These are phyloP conservation scores for Podilymbus podiceps DNA, from an alignment of 2,113 vertebrate genomes.

Conservation along the genomic window DNA sequence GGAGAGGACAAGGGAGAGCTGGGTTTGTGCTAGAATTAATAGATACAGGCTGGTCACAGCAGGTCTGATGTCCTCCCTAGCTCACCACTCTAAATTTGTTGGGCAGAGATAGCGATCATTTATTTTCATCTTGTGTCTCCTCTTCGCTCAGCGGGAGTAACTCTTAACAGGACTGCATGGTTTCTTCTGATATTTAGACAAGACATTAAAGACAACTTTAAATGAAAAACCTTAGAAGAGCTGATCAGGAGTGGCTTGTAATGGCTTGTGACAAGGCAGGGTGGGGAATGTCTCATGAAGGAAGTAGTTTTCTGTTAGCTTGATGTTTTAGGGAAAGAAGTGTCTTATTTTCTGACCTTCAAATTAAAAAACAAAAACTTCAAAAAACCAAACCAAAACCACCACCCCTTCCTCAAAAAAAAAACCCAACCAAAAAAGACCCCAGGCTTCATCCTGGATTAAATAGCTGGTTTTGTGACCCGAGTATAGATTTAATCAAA, in stretches of 20 bases:
- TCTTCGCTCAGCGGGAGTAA: not conserved
- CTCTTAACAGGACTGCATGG: not conserved
- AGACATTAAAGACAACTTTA: not conserved
- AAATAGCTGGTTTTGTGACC: not conserved
- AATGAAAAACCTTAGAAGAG: not conserved
- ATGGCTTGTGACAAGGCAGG: not conserved
- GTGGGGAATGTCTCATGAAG: not conserved
- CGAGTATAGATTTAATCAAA: not conserved
- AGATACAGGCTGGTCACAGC: not conserved
- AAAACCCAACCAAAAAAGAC: too few species aligned
- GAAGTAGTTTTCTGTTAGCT: not conserved
- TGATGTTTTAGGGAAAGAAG: not conserved
- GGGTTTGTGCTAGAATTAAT: not conserved
- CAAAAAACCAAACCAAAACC: not conserved
- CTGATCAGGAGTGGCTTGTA: not conserved
- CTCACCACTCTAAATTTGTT: not conserved
- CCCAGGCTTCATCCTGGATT: not conserved
- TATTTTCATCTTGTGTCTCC: not conserved
- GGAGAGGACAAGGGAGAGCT: not conserved
- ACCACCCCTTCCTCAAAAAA: not conserved
- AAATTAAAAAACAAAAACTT: not conserved
- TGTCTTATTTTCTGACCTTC: not conserved
- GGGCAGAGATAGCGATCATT: not conserved
- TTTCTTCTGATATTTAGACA: not conserved
- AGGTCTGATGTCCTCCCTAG: not conserved